These are phyloP conservation scores for Carassius auratus DNA, from an alignment of 2,113 vertebrate genomes.

Conservation along the genomic window DNA sequence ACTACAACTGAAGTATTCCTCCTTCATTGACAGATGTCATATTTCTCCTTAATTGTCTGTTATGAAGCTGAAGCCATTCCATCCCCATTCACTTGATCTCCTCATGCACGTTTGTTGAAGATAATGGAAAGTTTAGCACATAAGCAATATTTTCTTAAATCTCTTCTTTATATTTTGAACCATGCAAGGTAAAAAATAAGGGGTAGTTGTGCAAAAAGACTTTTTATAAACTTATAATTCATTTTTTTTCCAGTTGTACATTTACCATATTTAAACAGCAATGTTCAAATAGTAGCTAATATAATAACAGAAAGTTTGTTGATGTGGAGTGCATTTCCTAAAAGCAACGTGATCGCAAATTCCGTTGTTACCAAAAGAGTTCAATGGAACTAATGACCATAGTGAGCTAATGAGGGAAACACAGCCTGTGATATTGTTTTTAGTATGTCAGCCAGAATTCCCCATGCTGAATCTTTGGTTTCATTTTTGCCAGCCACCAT, in stretches of 20 bases:
- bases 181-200: background rate
- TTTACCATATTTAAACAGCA: background rate
- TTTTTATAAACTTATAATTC: background rate
- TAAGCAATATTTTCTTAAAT: background rate
- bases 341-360: too few species aligned
- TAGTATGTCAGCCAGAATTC: background rate
- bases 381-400: too few species aligned
- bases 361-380: too few species aligned
- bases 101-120: background rate
- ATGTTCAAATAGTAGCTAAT: background rate
- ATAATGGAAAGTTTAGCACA: background rate
- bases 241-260: background rate
- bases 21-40: too few species aligned
- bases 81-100: background rate
- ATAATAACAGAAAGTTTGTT: background rate
- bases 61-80: background rate
- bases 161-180: background rate
- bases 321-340: too few species aligned
- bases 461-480: background rate
- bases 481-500: background rate
- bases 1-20: too few species aligned
- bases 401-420: too few species aligned
- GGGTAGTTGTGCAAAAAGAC: background rate
- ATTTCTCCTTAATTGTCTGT: too few species aligned
- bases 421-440: too few species aligned